phyloP scores from a whole-genome alignment of 2,113 vertebrate genomes.

The Amblyornis subalaris region DNA sequence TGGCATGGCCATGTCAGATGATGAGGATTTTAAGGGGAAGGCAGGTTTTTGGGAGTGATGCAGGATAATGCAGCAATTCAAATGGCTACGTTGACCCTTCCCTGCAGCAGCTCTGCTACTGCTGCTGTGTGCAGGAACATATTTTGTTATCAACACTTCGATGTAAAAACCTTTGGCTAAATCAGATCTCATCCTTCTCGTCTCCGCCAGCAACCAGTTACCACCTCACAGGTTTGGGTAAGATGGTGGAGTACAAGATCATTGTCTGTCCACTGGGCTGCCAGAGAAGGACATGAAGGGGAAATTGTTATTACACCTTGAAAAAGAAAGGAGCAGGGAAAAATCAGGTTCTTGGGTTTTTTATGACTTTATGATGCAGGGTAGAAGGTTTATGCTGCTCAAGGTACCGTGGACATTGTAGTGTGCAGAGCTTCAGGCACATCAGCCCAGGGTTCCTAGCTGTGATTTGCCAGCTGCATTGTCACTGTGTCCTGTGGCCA shows the following conservation, averaged over 20 bases:
- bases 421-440: rapidly evolving
- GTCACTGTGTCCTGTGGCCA: rapidly evolving
- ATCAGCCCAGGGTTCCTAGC: rapidly evolving
- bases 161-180: neutral
- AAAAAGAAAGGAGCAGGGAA: neutral
- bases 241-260: neutral
- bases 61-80: neutral
- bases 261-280: neutral
- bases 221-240: neutral
- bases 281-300: rapidly evolving
- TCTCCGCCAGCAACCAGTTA: neutral
- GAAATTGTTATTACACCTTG: neutral
- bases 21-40: neutral
- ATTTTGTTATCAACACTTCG: neutral
- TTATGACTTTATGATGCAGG: neutral
- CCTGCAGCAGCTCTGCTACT: neutral
- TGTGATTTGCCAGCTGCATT: neutral
- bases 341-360: neutral
- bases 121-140: neutral
- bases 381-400: neutral
- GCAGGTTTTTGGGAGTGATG: neutral
- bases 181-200: neutral
- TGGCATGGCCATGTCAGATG: rapidly evolving
- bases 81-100: neutral
- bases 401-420: rapidly evolving